Conservation (phyloP, 2,888 invertebrate species). For the Drosophila trichaetosa region DNA sequence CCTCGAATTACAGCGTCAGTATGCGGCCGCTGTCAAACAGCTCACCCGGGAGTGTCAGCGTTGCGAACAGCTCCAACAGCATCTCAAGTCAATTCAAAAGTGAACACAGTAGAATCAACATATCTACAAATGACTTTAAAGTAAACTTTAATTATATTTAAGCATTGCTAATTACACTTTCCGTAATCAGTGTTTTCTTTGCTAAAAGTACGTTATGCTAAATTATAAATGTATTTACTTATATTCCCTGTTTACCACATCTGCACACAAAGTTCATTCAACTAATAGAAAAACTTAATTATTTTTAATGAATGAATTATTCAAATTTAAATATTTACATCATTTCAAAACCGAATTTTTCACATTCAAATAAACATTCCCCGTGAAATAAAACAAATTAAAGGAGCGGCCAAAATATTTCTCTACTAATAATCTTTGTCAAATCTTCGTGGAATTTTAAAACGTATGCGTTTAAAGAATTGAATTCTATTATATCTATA, state of each 20-base stretch:
- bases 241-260: not conserved
- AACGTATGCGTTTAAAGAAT: not conserved
- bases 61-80: constrained; percentile 87
- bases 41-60: constrained; percentile 90
- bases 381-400: not conserved
- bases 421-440: not conserved
- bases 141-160: not conserved
- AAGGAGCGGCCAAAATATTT: not conserved
- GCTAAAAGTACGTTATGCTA: not conserved
- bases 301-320: not conserved
- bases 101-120: constrained; percentile 13
- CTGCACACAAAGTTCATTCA: not conserved
- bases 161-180: not conserved
- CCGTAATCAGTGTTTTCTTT: not conserved
- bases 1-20: constrained; percentile 90
- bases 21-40: constrained; percentile 91
- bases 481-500: not conserved
- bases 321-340: not conserved
- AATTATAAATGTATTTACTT: not conserved
- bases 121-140: constrained; percentile 3
- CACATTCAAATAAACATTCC: constrained; percentile 1
- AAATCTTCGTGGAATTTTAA: not conserved
- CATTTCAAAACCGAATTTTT: not conserved
- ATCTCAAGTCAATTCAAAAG: constrained; percentile 83
- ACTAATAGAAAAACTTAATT: not conserved